Evolutionary conservation across 2,888 invertebrate species (phyloP), one percentile per base, ranked within the genome.

Genomic region (Epiperipatus broadwayi): DNA sequence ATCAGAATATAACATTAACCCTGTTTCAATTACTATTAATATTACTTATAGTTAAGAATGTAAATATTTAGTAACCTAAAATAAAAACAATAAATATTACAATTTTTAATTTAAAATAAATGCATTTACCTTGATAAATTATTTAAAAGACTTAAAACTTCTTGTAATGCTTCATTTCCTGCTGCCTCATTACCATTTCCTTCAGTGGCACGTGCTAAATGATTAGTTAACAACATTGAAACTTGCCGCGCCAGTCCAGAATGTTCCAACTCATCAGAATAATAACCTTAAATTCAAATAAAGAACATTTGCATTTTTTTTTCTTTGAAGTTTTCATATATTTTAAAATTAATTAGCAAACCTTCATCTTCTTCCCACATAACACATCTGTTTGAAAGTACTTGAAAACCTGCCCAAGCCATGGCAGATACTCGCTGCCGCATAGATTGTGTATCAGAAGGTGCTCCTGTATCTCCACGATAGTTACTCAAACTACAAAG

Each of bases 321-420:
- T n/a, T n/a, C n/a, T n/a, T n/a, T n/a, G n/a, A n/a, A n/a, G n/a
- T n/a, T n/a, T n/a, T n/a, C n/a, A n/a, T n/a, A n/a, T n/a, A n/a
- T n/a, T n/a, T n/a, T n/a, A n/a, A n/a, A n/a, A n/a, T n/a, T n/a
- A 12, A 20, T 16, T 18, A 3, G 40, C 50, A 43, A 34, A 54
- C 55, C 52, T 41, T 56, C 55, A 33, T 57, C 57, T 15, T 50
- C 50, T 40, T 58, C 59, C 59, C 59, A 60, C 43, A 52, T 52
- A 27, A 59, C 57, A 49, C 58, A 59, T 32, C 57, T 48, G 39
- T 53, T 54, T 7, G 58, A 56, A 18, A 60, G 48, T 20, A 59
- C 59, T 44, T 58, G 58, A 46, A 59, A 60, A 4, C 58, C 59
- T 3, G 59, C 58, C 59, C 59, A 60, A 4, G 59, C 59, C 50